Evolutionary conservation across 2,888 invertebrate genomes (phyloP).

Genomic region (Therioaphis trifolii): DNA sequence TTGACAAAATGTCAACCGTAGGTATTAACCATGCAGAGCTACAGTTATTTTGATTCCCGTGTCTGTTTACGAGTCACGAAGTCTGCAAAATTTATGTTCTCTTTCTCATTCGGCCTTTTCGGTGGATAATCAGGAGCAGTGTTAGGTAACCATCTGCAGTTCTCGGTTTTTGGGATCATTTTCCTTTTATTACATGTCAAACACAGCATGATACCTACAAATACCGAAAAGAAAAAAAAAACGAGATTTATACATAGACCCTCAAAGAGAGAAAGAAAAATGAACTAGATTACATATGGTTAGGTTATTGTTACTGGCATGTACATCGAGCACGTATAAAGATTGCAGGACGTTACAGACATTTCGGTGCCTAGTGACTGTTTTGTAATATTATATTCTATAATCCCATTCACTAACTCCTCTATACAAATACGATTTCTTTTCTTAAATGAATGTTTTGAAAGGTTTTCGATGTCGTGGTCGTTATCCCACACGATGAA

Average conservation of each 20-base stretch:
- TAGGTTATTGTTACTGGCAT: constrained; percentile 26
- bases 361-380: constrained; percentile 47
- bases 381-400: constrained; percentile 28
- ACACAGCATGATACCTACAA: constrained; percentile 52
- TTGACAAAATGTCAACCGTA: constrained; percentile 57
- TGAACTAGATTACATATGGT: constrained; percentile 32
- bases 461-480: constrained; percentile 43
- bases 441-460: constrained; percentile 12
- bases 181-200: constrained; percentile 55
- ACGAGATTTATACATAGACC: constrained; percentile 41
- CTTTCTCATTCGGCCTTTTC: constrained; percentile 9
- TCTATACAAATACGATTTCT: constrained; percentile 14
- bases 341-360: constrained; percentile 47
- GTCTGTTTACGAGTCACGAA: constrained; percentile 58
- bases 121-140: constrained; percentile 47
- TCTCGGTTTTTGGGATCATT: constrained; percentile 43
- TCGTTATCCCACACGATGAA: constrained; percentile 38
- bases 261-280: constrained; percentile 24
- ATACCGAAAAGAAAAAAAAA: constrained; percentile 37
- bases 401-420: neutral
- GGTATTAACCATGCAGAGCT: neutral
- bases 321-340: constrained; percentile 45
- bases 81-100: constrained; percentile 57
- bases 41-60: constrained; percentile 60
- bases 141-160: constrained; percentile 53